Conservation (phyloP, 2,888 invertebrate species). For the Pogonocherus hispidulus region DNA sequence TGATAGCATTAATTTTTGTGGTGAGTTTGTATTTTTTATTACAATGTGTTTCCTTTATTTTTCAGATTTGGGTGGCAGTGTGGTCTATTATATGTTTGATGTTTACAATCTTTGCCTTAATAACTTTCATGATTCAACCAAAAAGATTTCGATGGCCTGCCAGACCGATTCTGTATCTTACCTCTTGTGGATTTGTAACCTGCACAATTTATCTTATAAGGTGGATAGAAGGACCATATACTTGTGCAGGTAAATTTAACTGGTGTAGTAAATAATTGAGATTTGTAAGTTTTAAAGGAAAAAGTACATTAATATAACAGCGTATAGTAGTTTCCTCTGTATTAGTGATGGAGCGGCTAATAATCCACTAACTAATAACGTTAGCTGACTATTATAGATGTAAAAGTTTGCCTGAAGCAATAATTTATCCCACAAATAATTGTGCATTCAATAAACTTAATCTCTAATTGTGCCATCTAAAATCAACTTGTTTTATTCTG, state of each 20-base stretch:
- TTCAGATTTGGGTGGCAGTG: conserved; percentile 78
- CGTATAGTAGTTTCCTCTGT: too few relatives aligned
- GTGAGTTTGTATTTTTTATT: too few relatives aligned
- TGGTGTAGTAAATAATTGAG: not conserved
- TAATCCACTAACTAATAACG: too few relatives aligned
- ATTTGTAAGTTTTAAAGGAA: too few relatives aligned
- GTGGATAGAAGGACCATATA: conserved; percentile 60
- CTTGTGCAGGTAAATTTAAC: conserved; percentile 54
- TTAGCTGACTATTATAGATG: too few relatives aligned
- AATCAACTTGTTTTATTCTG: too few relatives aligned
- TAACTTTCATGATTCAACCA: conserved; percentile 92
- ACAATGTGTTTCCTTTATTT: conserved; percentile 26
- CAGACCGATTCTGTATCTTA: conserved; percentile 90
- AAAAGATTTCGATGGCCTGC: conserved; percentile 93
- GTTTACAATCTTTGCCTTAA: conserved; percentile 85
- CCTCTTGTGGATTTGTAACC: conserved; percentile 75
- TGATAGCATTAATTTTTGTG: not conserved
- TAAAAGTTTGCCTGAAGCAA: too few relatives aligned
- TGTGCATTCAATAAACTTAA: too few relatives aligned
- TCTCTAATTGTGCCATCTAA: too few relatives aligned
- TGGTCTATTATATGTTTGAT: conserved; percentile 85
- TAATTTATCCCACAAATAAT: too few relatives aligned
- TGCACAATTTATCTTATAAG: conserved; percentile 58
- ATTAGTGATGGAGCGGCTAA: too few relatives aligned
- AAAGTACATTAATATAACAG: too few relatives aligned